Conservation (phyloP, 1,140 invertebrate genomes). For the Anastrepha ludens region DNA sequence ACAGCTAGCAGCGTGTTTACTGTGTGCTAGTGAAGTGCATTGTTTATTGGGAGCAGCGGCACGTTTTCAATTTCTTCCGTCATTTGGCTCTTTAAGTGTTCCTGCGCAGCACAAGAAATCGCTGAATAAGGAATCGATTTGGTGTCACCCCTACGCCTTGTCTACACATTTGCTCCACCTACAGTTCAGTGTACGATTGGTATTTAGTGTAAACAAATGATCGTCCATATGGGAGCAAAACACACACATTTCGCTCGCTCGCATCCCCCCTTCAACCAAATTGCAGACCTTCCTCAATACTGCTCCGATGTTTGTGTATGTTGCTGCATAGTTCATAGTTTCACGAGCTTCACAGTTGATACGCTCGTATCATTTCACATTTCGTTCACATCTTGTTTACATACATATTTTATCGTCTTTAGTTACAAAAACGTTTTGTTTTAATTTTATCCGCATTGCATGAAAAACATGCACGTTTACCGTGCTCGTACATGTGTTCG, state of each 20-base stretch:
- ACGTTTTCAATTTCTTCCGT: conserved; percentile 46
- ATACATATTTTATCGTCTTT: conserved; percentile 39
- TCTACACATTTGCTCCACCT: conserved; percentile 1
- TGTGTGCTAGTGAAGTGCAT: neutral
- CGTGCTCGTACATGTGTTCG: neutral
- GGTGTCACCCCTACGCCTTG: neutral
- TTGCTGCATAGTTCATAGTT: neutral
- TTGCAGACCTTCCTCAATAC: neutral
- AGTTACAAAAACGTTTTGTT: conserved; percentile 50
- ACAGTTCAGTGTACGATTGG: neutral
- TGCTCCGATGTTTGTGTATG: neutral
- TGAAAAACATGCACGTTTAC: neutral
- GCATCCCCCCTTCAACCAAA: neutral
- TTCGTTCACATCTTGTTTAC: neutral
- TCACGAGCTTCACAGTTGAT: neutral
- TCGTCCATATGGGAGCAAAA: neutral
- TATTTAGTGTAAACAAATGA: conserved; percentile 44
- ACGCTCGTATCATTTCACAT: neutral
- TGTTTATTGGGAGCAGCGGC: conserved; percentile 33
- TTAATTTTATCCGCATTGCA: conserved; percentile 27
- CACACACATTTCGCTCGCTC: neutral
- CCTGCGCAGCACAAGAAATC: neutral
- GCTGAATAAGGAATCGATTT: conserved; percentile 1
- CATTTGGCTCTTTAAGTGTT: neutral
- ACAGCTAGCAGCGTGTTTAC: neutral